Conservation (phyloP, 1,140 invertebrate species). For the Drosophila melanogaster region Release_6_plus_ISO1_MT NC_004354.4:934501-935000, state of each 20-base stretch:
- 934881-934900: too few relatives aligned
- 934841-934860: too few relatives aligned
- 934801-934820: not conserved
- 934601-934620: slow-evolving; percentile 83
- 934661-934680: slow-evolving; percentile 83
- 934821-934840: not conserved
- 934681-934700: slow-evolving; percentile 75
- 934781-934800: slow-evolving; percentile 43
- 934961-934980: too few relatives aligned
- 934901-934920: too few relatives aligned
- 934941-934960: not conserved
- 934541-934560: slow-evolving; percentile 84
- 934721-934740: not conserved
- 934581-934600: slow-evolving; percentile 81
- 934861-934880: too few relatives aligned
- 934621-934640: slow-evolving; percentile 83
- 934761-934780: not conserved
- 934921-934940: not conserved
- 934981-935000: too few relatives aligned
- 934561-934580: slow-evolving; percentile 76
- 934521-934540: slow-evolving; percentile 23
- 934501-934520: too few relatives aligned
- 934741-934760: too few relatives aligned
- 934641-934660: slow-evolving; percentile 81
- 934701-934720: slow-evolving; percentile 24